phyloP scores from a whole-genome alignment of 2,113 vertebrate genomes.

The Parotia lawesii region DNA sequence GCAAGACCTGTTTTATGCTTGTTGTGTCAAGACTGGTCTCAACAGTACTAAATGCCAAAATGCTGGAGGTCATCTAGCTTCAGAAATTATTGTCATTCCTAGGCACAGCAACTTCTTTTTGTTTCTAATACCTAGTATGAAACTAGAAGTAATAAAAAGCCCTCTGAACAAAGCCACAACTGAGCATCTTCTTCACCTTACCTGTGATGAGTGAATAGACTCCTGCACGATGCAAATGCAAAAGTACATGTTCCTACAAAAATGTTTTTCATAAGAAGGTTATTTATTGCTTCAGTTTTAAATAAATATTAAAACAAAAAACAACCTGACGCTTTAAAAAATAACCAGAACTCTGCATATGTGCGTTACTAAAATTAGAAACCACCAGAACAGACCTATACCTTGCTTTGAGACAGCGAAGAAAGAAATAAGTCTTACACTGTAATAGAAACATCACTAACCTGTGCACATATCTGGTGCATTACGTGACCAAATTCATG shows the following conservation, averaged over 20 bases:
- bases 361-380: not conserved
- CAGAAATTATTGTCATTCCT: not conserved
- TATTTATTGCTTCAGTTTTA: not conserved
- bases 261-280: not conserved
- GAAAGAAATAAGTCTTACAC: not conserved
- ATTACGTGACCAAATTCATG: conserved; percentile 82
- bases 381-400: not conserved
- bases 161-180: not conserved
- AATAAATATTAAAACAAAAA: not conserved
- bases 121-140: not conserved
- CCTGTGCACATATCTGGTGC: conserved; percentile 84
- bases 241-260: not conserved
- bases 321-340: not conserved
- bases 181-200: not conserved
- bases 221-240: not conserved
- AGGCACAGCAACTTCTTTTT: not conserved
- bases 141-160: not conserved
- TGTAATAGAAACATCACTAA: conserved; percentile 39
- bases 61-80: not conserved
- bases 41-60: not conserved
- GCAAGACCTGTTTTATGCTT: not conserved
- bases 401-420: not conserved
- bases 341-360: not conserved
- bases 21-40: not conserved
- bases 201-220: not conserved